Evolutionary conservation across 1,140 invertebrate species (phyloP), one percentile per base, ranked within the genome.

Genomic region (Anastrepha ludens): DNA sequence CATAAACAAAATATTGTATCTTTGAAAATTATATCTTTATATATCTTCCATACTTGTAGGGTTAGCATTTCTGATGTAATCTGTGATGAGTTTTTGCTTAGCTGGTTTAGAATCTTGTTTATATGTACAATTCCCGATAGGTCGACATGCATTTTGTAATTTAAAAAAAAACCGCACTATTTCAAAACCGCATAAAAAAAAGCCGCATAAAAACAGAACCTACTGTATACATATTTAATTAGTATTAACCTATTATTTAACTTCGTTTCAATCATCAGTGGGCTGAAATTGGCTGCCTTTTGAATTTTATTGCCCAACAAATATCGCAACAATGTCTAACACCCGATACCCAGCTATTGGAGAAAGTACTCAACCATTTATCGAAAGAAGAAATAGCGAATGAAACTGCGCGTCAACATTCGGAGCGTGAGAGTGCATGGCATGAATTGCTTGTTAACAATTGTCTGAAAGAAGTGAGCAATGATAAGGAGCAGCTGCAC

Each of bases 341-440:
- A 5, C 89, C 92, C 1, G 94, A 94, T 86, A 90, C 91, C 55
- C 90, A 91, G 47, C 90, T 94, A 29, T 62, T 94, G 59, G 91
- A 93, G 50, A 91, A 90, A 7, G 93, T 94, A 0, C 90, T 94
- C 1, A 93, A 93, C 88, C 93, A 93, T n/a, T 88, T 94, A 81
- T 94, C 94, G 0, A 90, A 90, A 88, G 92, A 93, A 86, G 88
- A 93, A 81, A 92, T 93, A 15, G 88, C 90, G n/a, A 91, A 92
- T 13, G 92, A 94, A 88, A 93, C 90, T 64, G 87, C 93, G 11
- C 90, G 94, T 1, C 94, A 94, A 89, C 94, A 94, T 86, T 95
- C 96, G 89, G 97, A 98, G 90, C 94, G 97, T 81, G 97, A 98
- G 92, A 97, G 97, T 90, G 96, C 97, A 6, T 94, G 98, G 91